Percentiles rank a stretch among this genome's conserved stretches.
Evolutionary conservation across 2,113 vertebrate species (phyloP).

Genomic region (Elephantulus edwardii): DNA sequence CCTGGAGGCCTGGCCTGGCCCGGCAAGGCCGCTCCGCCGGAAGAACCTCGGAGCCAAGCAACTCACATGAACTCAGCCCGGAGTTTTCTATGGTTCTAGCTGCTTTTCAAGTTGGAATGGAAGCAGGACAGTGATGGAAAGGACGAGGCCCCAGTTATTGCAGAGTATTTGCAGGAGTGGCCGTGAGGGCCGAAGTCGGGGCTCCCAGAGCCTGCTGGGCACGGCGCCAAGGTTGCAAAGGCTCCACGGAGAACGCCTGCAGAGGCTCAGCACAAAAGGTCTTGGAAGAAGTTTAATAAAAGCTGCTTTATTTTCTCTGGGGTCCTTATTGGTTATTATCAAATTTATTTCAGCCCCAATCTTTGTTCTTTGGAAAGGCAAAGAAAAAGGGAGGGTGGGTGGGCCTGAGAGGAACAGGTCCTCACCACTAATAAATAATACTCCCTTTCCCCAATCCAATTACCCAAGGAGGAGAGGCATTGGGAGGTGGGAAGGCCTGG

Average conservation of each 20-base stretch:
- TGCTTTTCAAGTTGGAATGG: slow-evolving; percentile 80
- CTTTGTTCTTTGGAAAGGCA: slow-evolving; percentile 86
- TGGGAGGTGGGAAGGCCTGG: neutral
- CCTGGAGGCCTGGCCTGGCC: slow-evolving; percentile 90
- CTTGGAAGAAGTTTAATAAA: slow-evolving; percentile 88
- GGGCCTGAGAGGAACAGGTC: slow-evolving; percentile 34
- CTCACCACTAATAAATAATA: slow-evolving; percentile 28
- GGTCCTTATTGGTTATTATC: slow-evolving; percentile 85
- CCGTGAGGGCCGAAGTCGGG: slow-evolving; percentile 37
- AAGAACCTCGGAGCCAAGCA: neutral
- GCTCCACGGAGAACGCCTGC: neutral
- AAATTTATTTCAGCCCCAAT: slow-evolving; percentile 87
- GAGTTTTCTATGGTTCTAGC: neutral
- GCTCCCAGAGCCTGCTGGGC: neutral
- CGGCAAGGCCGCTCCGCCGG: neutral
- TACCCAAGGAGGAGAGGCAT: slow-evolving; percentile 39
- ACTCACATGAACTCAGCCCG: neutral
- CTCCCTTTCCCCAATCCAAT: slow-evolving; percentile 62
- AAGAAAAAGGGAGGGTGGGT: slow-evolving; percentile 67
- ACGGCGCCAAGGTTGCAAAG: neutral
- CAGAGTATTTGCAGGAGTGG: slow-evolving; percentile 70
- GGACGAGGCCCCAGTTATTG: slow-evolving; percentile 79
- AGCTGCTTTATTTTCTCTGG: slow-evolving; percentile 86
- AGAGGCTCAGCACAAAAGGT: slow-evolving; percentile 83
- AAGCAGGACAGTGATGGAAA: slow-evolving; percentile 79